Conservation (phyloP, 2,797 vertebrate species). For the Coregonus sp. region DNA sequence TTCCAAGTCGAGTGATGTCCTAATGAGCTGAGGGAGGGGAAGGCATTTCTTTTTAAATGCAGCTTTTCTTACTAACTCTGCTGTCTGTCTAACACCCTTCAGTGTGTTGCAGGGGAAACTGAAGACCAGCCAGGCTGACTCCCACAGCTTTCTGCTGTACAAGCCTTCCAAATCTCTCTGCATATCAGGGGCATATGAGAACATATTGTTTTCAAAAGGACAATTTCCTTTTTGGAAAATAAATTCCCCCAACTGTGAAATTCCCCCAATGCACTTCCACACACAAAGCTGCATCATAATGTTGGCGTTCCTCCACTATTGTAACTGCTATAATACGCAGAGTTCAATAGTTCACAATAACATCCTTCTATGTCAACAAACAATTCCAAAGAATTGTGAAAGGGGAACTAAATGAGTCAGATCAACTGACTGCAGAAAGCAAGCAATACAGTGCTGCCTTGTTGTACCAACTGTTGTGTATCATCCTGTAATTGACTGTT, state of each 20-base stretch:
- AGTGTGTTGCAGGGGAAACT: constrained; percentile 16
- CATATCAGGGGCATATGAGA: not conserved
- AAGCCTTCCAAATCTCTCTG: constrained; percentile 25
- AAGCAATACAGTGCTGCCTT: not conserved
- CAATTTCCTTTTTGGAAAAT: constrained; percentile 11
- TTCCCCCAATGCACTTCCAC: not conserved
- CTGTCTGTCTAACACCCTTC: not conserved
- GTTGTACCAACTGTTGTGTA: not conserved
- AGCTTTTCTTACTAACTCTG: not conserved
- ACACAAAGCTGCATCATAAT: not conserved
- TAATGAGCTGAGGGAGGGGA: not conserved
- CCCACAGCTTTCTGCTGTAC: constrained; percentile 1
- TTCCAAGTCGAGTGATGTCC: not conserved
- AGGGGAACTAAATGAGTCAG: constrained; percentile 10
- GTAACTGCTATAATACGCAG: not conserved
- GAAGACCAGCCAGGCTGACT: constrained; percentile 26
- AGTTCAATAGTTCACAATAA: not conserved
- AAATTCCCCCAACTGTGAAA: not conserved
- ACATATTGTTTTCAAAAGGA: constrained; percentile 19
- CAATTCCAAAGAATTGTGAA: constrained; percentile 1
- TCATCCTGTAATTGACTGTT: not conserved
- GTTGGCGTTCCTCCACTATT: constrained; percentile 17
- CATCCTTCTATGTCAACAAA: constrained; percentile 10
- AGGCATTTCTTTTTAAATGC: not conserved
- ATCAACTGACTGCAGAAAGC: not conserved